A percentile compares a stretch with the other conserved stretches of the same genome.
Evolutionary conservation across 2,888 invertebrate genomes (phyloP).

Genomic region (Agrochola lychnidis): DNA sequence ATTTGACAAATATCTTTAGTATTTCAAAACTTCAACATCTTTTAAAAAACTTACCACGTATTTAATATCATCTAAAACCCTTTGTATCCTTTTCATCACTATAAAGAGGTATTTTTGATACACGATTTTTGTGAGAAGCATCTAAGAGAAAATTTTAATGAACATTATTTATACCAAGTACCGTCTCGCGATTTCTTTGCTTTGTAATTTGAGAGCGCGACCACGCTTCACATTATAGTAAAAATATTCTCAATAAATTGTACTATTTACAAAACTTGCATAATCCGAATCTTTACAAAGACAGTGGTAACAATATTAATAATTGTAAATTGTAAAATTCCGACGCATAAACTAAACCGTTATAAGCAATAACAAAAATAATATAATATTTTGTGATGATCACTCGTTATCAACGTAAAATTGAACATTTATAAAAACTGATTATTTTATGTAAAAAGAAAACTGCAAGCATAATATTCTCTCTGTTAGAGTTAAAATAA

Average conservation of each 20-base stretch:
- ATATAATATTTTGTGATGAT: conserved; percentile 77
- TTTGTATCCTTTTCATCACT: conserved; percentile 89
- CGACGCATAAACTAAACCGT: conserved; percentile 77
- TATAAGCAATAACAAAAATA: conserved; percentile 79
- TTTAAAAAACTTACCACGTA: conserved; percentile 87
- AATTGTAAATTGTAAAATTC: conserved; percentile 73
- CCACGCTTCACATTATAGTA: conserved; percentile 55
- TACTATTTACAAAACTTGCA: conserved; percentile 85
- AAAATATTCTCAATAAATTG: conserved; percentile 79
- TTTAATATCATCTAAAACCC: conserved; percentile 87
- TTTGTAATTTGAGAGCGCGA: conserved; percentile 39
- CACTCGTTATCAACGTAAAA: conserved; percentile 62
- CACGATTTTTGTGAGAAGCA: conserved; percentile 78
- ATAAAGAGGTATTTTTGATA: conserved; percentile 89
- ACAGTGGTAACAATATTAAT: conserved; percentile 83
- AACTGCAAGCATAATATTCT: conserved; percentile 66
- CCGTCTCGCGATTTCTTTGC: conserved; percentile 64
- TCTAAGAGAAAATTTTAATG: conserved; percentile 73
- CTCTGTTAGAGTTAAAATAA: conserved; percentile 60
- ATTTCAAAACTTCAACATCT: conserved; percentile 86
- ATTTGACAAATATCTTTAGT: conserved; percentile 83
- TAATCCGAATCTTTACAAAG: conserved; percentile 75
- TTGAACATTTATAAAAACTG: conserved; percentile 59
- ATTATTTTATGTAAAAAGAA: conserved; percentile 58
- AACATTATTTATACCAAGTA: conserved; percentile 77